Evolutionary conservation across 2,888 invertebrate genomes (phyloP), one percentile per base, ranked within the genome.

Genomic region (Tiphia femorata): DNA sequence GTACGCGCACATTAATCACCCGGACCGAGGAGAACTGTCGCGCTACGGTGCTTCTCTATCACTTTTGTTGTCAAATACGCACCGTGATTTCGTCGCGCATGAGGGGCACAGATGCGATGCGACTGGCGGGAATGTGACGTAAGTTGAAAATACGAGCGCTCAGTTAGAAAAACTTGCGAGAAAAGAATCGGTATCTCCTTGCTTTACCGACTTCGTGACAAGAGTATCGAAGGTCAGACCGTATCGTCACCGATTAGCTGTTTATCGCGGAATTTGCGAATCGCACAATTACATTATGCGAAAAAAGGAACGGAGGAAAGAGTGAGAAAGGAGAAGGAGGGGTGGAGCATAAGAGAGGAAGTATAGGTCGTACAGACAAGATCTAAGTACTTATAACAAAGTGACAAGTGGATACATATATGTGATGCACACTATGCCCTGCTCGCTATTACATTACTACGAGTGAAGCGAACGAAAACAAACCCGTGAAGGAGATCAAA

Each of bases 181-280:
- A 37, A 53, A 46, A 50, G 27, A 27, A 17, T 29, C 4, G 8
- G 17, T 14, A 29, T 52, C 54, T 60, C 49, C 29, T 53, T 58
- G 43, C 61, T n/a, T 59, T 48, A 52, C 56, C 47, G 25, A 37
- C 21, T 37, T 49, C 51, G 19, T 30, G 41, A 17, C 29, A 52
- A 53, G 49, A 49, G 47, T 47, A 54, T 33, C 57, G 64, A 64
- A 71, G 68, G 68, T 68, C 58, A 58, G 19, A 19, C 42, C n/a
- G 64, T 71, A 70, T 70, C 66, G 21, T 44, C 5, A 21, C 43
- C 50, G 38, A 46, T 64, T 40, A 20, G 37, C 20, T 49, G 51
- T 49, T 69, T 54, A 65, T 62, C 53, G 42, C 20, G 42, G 38
- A 27, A 33, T 21, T 37, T 16, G 5, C 14, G 29, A 21, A 43